phyloP scores from a whole-genome alignment of 1,140 invertebrate species.

The Diorhabda carinulata region DNA sequence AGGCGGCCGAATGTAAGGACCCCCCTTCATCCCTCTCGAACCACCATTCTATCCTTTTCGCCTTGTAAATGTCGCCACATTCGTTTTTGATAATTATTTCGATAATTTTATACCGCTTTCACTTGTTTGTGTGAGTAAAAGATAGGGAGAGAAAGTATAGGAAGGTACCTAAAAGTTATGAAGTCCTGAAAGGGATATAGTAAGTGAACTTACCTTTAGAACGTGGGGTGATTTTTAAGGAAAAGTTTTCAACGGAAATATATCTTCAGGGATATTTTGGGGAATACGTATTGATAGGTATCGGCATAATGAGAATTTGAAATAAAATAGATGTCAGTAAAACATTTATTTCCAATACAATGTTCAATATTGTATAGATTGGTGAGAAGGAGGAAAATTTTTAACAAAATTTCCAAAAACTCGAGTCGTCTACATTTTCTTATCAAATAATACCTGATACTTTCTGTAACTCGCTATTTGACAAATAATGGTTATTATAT shows the following conservation, averaged over 20 bases:
- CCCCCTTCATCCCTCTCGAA: background rate
- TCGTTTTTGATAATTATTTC: conserved; percentile 15
- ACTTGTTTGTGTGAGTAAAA: background rate
- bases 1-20: background rate
- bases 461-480: no score
- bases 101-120: conserved; percentile 12
- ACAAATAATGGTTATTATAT: no score
- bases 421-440: no score
- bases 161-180: background rate
- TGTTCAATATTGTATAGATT: no score
- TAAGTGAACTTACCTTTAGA: conserved; percentile 1
- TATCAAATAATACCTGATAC: no score
- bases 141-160: conserved; percentile 1
- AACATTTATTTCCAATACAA: no score
- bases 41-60: background rate
- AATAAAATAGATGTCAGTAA: no score
- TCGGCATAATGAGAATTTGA: no score
- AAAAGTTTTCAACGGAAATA: background rate
- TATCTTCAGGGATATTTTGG: background rate
- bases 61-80: conserved; percentile 10
- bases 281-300: no score
- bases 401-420: no score
- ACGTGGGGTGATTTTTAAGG: background rate
- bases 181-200: background rate
- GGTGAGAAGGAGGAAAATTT: no score